Evolutionary conservation across 2,888 invertebrate species (phyloP).

Genomic region (Plagodis pulveraria): DNA sequence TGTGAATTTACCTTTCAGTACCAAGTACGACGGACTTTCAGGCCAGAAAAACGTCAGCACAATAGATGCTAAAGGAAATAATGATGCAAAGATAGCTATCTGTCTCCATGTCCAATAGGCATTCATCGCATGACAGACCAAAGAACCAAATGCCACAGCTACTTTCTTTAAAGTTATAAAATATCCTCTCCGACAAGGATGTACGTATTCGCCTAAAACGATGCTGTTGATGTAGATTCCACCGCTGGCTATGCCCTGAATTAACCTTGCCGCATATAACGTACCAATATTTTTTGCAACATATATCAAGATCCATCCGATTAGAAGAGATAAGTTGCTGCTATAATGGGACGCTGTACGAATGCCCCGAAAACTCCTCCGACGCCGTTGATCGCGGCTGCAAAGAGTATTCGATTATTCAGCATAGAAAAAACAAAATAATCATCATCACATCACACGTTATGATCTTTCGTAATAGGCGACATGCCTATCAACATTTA

Average conservation of each 20-base stretch:
- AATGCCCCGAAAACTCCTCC: slow-evolving; percentile 48
- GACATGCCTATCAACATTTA: too few species aligned
- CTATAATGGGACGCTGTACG: slow-evolving; percentile 45
- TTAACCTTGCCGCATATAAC: slow-evolving; percentile 46
- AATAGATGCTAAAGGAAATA: slow-evolving; percentile 30
- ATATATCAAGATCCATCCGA: slow-evolving; percentile 49
- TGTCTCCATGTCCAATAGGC: slow-evolving; percentile 51
- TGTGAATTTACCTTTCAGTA: slow-evolving; percentile 48
- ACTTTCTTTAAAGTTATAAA: slow-evolving; percentile 50
- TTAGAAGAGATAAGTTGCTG: slow-evolving; percentile 3
- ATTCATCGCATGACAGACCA: slow-evolving; percentile 49
- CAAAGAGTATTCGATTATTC: slow-evolving; percentile 1
- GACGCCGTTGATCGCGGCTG: slow-evolving; percentile 51
- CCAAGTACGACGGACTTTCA: slow-evolving; percentile 51
- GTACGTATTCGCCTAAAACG: slow-evolving; percentile 50
- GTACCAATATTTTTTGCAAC: slow-evolving; percentile 40
- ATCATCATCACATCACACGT: too few species aligned
- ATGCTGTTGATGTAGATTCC: slow-evolving; percentile 46
- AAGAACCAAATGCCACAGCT: slow-evolving; percentile 39
- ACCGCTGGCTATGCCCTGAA: slow-evolving; percentile 25
- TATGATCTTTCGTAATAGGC: too few species aligned
- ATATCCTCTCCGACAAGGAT: slow-evolving; percentile 50
- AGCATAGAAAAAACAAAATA: not conserved
- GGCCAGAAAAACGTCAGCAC: slow-evolving; percentile 36
- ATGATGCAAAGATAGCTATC: slow-evolving; percentile 40